A percentile compares a stretch with the other conserved stretches of the same genome.
These are phyloP conservation scores for Hyphantria cunea DNA, from an alignment of 1,140 invertebrate genomes.

Conservation along the genomic window DNA sequence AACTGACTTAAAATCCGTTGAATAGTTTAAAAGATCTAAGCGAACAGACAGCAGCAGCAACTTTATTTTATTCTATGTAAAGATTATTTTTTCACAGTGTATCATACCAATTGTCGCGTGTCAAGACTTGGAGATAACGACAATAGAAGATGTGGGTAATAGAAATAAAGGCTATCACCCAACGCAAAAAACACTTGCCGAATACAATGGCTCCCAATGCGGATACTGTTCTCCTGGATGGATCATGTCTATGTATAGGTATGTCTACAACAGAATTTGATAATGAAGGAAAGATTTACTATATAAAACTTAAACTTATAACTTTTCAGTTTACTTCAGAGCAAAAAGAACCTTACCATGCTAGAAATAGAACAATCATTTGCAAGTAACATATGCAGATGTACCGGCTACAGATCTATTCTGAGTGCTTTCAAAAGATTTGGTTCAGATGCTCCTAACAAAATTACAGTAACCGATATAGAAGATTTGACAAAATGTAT, in stretches of 20 bases:
- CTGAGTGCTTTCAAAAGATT: slow-evolving; percentile 89
- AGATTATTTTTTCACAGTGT: slow-evolving; percentile 80
- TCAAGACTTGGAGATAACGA: slow-evolving; percentile 88
- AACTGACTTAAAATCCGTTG: too few relatives aligned
- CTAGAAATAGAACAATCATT: slow-evolving; percentile 86
- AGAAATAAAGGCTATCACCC: slow-evolving; percentile 86
- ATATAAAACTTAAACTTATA: too few relatives aligned
- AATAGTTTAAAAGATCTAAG: too few relatives aligned
- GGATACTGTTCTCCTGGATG: slow-evolving; percentile 92
- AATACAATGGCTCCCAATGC: slow-evolving; percentile 90
- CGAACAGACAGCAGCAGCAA: too few relatives aligned
- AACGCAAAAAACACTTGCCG: slow-evolving; percentile 86
- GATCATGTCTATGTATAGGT: slow-evolving; percentile 88
- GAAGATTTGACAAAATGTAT: slow-evolving; percentile 62
- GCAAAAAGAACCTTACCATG: slow-evolving; percentile 79
- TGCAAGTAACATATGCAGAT: slow-evolving; percentile 90
- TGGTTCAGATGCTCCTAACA: slow-evolving; percentile 57
- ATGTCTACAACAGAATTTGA: background rate
- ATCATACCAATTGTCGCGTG: slow-evolving; percentile 86
- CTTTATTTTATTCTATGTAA: too few relatives aligned
- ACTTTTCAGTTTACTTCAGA: slow-evolving; percentile 31
- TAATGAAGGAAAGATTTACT: too few relatives aligned
- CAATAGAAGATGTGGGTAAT: slow-evolving; percentile 89
- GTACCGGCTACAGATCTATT: slow-evolving; percentile 92
- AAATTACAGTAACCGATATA: slow-evolving; percentile 50